Conservation (phyloP, 2,113 vertebrate genomes). For the Prinia subflava region DNA sequence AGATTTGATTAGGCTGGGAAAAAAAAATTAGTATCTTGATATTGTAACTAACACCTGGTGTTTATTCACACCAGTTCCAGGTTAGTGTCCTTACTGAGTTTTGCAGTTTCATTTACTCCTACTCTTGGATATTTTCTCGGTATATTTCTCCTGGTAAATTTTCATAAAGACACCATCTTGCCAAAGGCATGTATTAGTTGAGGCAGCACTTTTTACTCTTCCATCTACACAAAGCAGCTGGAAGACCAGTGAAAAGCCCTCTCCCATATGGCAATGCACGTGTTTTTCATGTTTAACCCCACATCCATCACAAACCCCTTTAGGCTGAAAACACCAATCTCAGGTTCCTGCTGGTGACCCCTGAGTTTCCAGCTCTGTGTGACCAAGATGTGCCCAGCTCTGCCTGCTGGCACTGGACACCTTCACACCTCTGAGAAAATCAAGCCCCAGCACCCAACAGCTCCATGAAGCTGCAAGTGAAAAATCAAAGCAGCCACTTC, state of each 20-base stretch:
- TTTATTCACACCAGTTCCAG: neutral
- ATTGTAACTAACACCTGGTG: neutral
- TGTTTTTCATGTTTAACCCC: rapidly evolving
- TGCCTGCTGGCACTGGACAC: neutral
- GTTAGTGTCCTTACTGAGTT: rapidly evolving
- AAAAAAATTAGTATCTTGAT: neutral
- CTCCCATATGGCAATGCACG: neutral
- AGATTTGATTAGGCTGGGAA: neutral
- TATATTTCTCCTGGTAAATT: neutral
- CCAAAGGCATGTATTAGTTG: neutral
- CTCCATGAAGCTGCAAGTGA: neutral
- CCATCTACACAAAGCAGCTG: neutral
- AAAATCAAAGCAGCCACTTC: neutral
- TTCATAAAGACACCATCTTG: neutral
- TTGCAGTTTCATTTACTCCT: neutral
- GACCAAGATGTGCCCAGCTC: neutral
- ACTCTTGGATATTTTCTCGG: neutral
- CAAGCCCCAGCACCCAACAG: neutral
- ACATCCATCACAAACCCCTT: neutral
- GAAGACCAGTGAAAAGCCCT: neutral
- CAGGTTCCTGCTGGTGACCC: neutral
- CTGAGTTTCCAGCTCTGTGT: neutral
- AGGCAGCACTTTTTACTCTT: neutral
- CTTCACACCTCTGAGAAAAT: neutral
- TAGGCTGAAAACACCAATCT: neutral